Conservation (phyloP, 1,140 invertebrate genomes). For the Zaprionus lachaisei region DNA sequence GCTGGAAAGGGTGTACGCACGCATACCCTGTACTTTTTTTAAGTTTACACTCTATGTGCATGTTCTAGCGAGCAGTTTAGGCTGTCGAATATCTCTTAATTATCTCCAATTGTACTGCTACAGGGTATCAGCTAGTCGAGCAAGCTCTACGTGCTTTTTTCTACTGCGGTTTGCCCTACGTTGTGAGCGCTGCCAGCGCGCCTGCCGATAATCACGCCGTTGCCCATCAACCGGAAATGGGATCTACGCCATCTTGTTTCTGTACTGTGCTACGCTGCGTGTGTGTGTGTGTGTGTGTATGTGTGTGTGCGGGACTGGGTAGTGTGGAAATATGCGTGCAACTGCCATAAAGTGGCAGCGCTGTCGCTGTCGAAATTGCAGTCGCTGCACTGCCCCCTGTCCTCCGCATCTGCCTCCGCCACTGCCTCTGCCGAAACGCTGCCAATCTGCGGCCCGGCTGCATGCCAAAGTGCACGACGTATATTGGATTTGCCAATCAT, state of each 20-base stretch:
- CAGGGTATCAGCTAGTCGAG: neutral
- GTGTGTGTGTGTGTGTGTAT: neutral
- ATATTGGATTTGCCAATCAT: conserved; percentile 82
- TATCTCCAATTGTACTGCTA: neutral
- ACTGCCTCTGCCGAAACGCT: conserved; percentile 20
- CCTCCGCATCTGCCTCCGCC: neutral
- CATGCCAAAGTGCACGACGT: conserved; percentile 76
- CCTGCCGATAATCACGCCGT: conserved; percentile 77
- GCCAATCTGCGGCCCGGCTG: conserved; percentile 63
- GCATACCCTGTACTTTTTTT: conserved; percentile 23
- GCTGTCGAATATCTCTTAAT: neutral
- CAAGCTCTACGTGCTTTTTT: neutral
- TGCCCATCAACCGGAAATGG: conserved; percentile 79
- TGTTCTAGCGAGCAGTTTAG: too few species aligned
- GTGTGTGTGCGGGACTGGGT: conserved; percentile 11
- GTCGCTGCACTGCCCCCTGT: conserved; percentile 24
- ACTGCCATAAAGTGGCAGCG: conserved; percentile 75
- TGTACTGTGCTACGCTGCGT: conserved; percentile 31
- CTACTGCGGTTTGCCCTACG: conserved; percentile 64
- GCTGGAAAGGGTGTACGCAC: neutral
- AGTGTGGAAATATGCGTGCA: conserved; percentile 69
- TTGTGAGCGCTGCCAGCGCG: conserved; percentile 45
- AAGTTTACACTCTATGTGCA: neutral
- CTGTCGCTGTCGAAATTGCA: conserved; percentile 53
- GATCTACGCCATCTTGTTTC: conserved; percentile 75